A percentile compares a stretch with the other conserved stretches of the same genome.
phyloP scores from a whole-genome alignment of 2,888 invertebrate genomes.

The Drosophila crucigera region DNA sequence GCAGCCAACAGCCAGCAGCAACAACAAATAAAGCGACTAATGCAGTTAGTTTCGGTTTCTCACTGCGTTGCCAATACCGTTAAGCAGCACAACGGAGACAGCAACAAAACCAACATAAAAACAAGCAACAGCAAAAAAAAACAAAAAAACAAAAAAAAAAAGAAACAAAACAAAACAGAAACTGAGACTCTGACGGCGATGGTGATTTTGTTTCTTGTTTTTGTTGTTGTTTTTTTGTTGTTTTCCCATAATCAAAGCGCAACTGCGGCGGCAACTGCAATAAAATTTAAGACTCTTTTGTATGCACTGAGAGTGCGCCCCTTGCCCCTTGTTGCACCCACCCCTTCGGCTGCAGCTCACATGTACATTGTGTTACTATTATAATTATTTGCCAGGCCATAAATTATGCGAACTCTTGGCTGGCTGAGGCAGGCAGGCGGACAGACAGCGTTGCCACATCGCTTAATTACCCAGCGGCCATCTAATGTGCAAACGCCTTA shows the following conservation, averaged over 20 bases:
- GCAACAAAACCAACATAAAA: conserved; percentile 9
- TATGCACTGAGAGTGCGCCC: conserved; percentile 26
- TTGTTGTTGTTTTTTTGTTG: conserved; percentile 2
- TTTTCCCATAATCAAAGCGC: conserved; percentile 76
- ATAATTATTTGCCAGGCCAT: conserved; percentile 75
- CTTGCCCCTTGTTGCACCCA: background rate
- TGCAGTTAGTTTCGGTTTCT: conserved; percentile 66
- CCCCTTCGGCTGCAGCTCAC: background rate
- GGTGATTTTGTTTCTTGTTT: conserved; percentile 9
- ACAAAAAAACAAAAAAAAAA: conserved; percentile 5
- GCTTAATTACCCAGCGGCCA: conserved; percentile 70
- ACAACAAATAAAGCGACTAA: conserved; percentile 57
- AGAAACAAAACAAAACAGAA: conserved; percentile 9
- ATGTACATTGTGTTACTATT: conserved; percentile 71
- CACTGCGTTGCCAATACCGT: conserved; percentile 60
- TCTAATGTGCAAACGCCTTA: conserved; percentile 38
- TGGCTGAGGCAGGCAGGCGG: conserved; percentile 13
- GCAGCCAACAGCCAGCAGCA: conserved; percentile 5
- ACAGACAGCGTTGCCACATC: conserved; percentile 68
- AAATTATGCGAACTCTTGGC: conserved; percentile 72
- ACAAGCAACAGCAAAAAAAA: conserved; percentile 19
- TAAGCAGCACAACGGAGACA: conserved; percentile 46
- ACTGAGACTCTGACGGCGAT: conserved; percentile 9
- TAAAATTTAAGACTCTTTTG: conserved; percentile 79
- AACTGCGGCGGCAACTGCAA: conserved; percentile 55